A percentile compares a stretch with the other conserved stretches of the same genome.
Conservation (phyloP, 1,140 invertebrate genomes). For the Drosophila erecta region DNA sequence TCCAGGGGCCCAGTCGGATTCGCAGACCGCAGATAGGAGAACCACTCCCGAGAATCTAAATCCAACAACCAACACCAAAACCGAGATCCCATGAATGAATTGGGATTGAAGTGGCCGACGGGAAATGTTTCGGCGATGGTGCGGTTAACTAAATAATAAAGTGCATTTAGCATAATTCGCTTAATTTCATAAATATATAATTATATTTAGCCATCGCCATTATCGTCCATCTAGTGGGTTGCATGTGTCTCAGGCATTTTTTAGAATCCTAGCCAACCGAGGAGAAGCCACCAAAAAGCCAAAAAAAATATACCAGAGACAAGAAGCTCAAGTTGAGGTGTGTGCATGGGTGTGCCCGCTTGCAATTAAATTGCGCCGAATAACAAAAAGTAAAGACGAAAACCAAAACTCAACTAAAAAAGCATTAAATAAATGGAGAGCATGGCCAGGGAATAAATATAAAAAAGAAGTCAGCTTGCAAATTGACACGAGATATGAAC, state of each 20-base stretch:
- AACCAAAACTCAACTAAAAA: constrained; percentile 69
- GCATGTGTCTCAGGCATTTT: constrained; percentile 65
- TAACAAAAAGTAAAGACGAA: constrained; percentile 46
- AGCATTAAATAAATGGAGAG: constrained; percentile 68
- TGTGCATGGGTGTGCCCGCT: constrained; percentile 67
- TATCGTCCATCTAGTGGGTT: constrained; percentile 45
- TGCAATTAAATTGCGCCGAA: constrained; percentile 71
- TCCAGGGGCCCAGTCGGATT: constrained; percentile 13
- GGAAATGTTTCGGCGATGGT: constrained; percentile 33
- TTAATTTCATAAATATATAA: constrained; percentile 83
- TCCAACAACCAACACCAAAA: background rate
- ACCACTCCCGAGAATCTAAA: background rate
- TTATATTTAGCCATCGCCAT: constrained; percentile 62
- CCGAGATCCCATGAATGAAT: constrained; percentile 32
- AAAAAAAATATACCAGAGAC: constrained; percentile 22
- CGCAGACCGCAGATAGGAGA: background rate
- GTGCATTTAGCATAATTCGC: constrained; percentile 80
- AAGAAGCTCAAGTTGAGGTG: constrained; percentile 46
- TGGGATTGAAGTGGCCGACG: constrained; percentile 48
- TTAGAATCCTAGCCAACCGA: constrained; percentile 71
- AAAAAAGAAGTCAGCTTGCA: constrained; percentile 74
- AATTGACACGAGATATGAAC: constrained; percentile 81
- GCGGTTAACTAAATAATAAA: constrained; percentile 71
- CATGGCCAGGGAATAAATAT: constrained; percentile 37
- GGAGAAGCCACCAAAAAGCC: constrained; percentile 42